These are phyloP conservation scores for Dione juno DNA, from an alignment of 2,888 invertebrate genomes.

Conservation along the genomic window DNA sequence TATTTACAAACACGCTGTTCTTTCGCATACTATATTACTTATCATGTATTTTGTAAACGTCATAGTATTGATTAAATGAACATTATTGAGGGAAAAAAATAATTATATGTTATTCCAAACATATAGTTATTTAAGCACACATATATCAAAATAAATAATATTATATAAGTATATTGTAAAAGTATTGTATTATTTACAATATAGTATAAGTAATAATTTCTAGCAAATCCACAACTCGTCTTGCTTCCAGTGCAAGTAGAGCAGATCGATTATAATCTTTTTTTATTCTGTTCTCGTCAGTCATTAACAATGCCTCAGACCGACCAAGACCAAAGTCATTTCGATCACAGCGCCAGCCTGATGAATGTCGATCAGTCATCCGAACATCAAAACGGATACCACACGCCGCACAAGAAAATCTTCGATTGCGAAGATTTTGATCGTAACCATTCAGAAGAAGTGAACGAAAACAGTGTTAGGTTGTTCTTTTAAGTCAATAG, in stretches of 20 bases:
- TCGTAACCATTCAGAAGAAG: slow-evolving; percentile 47
- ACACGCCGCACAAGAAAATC: slow-evolving; percentile 60
- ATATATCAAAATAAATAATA: too few relatives aligned
- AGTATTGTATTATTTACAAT: too few relatives aligned
- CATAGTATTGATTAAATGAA: background rate
- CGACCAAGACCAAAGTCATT: slow-evolving; percentile 32
- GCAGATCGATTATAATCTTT: too few relatives aligned
- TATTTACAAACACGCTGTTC: slow-evolving; percentile 21
- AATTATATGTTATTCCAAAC: background rate
- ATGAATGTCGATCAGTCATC: slow-evolving; percentile 43
- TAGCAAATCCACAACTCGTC: background rate
- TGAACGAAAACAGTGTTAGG: slow-evolving; percentile 61
- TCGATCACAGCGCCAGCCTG: slow-evolving; percentile 53
- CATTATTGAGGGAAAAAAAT: background rate
- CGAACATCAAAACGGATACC: slow-evolving; percentile 52
- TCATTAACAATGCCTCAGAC: slow-evolving; percentile 40
- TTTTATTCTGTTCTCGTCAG: slow-evolving; percentile 42
- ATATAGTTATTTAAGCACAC: too few relatives aligned
- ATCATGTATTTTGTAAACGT: slow-evolving; percentile 23
- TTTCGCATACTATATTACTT: slow-evolving; percentile 4
- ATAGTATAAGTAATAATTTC: background rate
- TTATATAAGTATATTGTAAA: too few relatives aligned
- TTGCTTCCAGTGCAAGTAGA: too few relatives aligned
- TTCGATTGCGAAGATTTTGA: slow-evolving; percentile 55
- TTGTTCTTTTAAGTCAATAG: slow-evolving; percentile 42